phyloP scores from a whole-genome alignment of 2,797 vertebrate species.

The Halcyon leucocephala region DNA sequence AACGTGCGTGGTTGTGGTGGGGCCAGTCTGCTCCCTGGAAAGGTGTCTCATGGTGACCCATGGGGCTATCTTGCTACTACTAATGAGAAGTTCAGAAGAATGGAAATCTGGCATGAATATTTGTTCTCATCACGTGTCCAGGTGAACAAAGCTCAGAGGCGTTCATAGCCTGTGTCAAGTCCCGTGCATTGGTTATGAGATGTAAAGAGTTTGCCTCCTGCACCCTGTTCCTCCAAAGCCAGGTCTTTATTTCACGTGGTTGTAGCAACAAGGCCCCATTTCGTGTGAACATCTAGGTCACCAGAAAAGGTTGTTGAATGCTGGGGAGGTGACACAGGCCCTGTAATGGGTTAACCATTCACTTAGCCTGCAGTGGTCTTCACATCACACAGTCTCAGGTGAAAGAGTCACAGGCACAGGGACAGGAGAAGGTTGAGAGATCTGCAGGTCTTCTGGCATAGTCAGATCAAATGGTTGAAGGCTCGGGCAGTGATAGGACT shows the following conservation, averaged over 20 bases:
- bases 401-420: background rate
- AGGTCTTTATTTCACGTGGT: background rate
- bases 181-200: background rate
- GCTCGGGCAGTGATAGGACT: background rate
- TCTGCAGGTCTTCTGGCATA: background rate
- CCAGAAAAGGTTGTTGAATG: background rate
- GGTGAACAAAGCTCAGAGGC: background rate
- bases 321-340: too few species aligned
- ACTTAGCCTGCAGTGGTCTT: background rate
- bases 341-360: background rate
- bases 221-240: background rate
- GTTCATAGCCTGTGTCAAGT: background rate
- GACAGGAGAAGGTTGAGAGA: background rate
- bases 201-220: background rate
- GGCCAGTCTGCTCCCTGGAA: background rate
- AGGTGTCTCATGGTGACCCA: background rate
- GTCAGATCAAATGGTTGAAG: background rate
- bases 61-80: background rate
- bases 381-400: background rate
- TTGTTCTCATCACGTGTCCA: background rate
- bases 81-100: background rate
- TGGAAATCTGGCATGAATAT: background rate
- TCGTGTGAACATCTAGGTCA: background rate
- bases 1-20: fast-evolving
- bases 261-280: background rate